Evolutionary conservation across 2,888 invertebrate genomes (phyloP).

Genomic region (Coronaproctus castanopsis): DNA sequence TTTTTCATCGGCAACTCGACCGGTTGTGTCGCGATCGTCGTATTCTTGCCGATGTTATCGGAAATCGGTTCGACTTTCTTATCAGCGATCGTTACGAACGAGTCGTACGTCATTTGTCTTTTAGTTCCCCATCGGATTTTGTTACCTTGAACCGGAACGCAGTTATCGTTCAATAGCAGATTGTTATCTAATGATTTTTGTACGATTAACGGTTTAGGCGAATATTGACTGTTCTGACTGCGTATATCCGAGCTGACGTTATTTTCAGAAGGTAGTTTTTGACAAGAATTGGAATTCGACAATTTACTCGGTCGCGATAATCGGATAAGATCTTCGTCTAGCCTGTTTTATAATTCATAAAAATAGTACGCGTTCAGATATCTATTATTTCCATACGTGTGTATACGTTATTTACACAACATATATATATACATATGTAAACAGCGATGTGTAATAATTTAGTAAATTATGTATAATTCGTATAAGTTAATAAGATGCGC

Average conservation of each 20-base stretch:
- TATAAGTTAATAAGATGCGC: too few relatives aligned
- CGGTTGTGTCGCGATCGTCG: slow-evolving; percentile 5
- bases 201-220: slow-evolving; percentile 14
- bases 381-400: background rate
- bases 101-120: slow-evolving; percentile 21
- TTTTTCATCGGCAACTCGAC: background rate
- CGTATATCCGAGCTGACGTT: background rate
- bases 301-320: slow-evolving; percentile 23
- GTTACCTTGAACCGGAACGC: slow-evolving; percentile 7
- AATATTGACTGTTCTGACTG: background rate
- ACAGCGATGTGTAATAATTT: too few relatives aligned
- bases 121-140: slow-evolving; percentile 14
- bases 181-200: slow-evolving; percentile 21
- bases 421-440: too few relatives aligned
- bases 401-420: background rate
- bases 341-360: slow-evolving; percentile 25
- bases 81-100: slow-evolving; percentile 15
- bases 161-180: slow-evolving; percentile 13
- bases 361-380: too few relatives aligned
- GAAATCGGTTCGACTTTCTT: slow-evolving; percentile 13
- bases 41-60: slow-evolving; percentile 11
- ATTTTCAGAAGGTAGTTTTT: slow-evolving; percentile 13
- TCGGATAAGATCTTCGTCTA: slow-evolving; percentile 41
- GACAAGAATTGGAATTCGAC: slow-evolving; percentile 16
- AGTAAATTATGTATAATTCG: too few relatives aligned